These are phyloP conservation scores for Bellardia pandia DNA, from an alignment of 2,888 invertebrate species.

Conservation along the genomic window DNA sequence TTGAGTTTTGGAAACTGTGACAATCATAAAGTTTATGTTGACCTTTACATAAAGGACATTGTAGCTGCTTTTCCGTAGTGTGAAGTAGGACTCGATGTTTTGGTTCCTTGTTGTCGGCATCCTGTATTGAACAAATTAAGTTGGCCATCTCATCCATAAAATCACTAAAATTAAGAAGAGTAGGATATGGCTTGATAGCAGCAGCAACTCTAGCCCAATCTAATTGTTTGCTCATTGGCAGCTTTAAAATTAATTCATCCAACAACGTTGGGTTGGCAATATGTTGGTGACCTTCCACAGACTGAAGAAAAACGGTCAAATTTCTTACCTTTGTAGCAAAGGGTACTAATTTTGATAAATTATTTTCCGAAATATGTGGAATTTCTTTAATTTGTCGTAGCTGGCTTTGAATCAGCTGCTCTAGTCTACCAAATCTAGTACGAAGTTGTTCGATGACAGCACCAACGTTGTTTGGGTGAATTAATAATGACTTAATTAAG, in stretches of 20 bases:
- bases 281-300: slow-evolving; percentile 68
- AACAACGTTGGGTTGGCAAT: slow-evolving; percentile 59
- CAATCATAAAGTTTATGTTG: slow-evolving; percentile 40
- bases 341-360: slow-evolving; percentile 52
- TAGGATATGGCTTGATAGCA: slow-evolving; percentile 19
- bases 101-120: slow-evolving; percentile 7
- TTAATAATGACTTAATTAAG: slow-evolving; percentile 66
- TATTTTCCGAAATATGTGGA: slow-evolving; percentile 48
- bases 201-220: slow-evolving; percentile 35
- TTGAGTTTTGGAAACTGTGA: neutral
- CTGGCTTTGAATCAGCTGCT: slow-evolving; percentile 68
- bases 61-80: neutral
- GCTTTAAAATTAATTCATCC: slow-evolving; percentile 64
- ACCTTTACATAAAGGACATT: slow-evolving; percentile 10
- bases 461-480: slow-evolving; percentile 68
- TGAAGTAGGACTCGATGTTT: slow-evolving; percentile 31
- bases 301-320: slow-evolving; percentile 59
- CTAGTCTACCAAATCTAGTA: slow-evolving; percentile 67
- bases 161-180: slow-evolving; percentile 10
- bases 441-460: slow-evolving; percentile 58
- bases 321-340: slow-evolving; percentile 69
- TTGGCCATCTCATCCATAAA: slow-evolving; percentile 10
- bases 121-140: slow-evolving; percentile 8
- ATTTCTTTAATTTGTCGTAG: slow-evolving; percentile 60
- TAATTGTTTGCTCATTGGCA: slow-evolving; percentile 55